A percentile compares a stretch with the other conserved stretches of the same genome.
Evolutionary conservation across 2,797 vertebrate genomes (phyloP).

Genomic region (Lacerta agilis): DNA sequence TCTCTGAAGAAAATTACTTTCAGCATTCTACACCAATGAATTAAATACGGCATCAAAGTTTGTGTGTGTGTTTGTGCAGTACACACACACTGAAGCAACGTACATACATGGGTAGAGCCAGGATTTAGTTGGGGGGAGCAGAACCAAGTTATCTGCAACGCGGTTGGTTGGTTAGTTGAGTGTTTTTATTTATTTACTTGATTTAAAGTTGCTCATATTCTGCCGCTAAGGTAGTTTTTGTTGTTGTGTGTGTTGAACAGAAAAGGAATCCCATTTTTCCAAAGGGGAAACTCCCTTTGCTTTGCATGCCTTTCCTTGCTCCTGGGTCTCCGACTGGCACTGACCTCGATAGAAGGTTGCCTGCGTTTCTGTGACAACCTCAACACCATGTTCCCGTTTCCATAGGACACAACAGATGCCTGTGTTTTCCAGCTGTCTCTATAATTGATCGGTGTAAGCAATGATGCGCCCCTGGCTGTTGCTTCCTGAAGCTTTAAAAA

Average conservation of each 20-base stretch:
- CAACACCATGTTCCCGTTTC: slow-evolving; percentile 13
- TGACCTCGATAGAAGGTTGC: slow-evolving; percentile 19
- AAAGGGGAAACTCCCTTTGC: background rate
- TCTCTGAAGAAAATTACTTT: background rate
- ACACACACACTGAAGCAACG: too few relatives aligned
- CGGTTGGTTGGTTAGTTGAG: too few relatives aligned
- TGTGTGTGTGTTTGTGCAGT: too few relatives aligned
- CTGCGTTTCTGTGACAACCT: slow-evolving; percentile 35
- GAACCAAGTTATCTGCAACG: too few relatives aligned
- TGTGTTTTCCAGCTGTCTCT: slow-evolving; percentile 10
- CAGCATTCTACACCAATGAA: background rate
- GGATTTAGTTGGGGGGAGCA: too few relatives aligned
- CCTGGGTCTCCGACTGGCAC: background rate
- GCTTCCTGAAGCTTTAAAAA: background rate
- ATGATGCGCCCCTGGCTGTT: background rate
- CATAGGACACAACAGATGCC: slow-evolving; percentile 17
- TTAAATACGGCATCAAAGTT: background rate
- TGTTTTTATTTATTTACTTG: too few relatives aligned
- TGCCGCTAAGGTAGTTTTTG: background rate
- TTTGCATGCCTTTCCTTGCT: background rate
- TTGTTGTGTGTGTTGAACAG: background rate
- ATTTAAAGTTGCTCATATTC: background rate
- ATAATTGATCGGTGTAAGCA: background rate
- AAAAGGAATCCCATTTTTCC: background rate
- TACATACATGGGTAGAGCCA: too few relatives aligned